Conservation (phyloP, 2,113 vertebrate species). For the Spermophilus dauricus region DNA sequence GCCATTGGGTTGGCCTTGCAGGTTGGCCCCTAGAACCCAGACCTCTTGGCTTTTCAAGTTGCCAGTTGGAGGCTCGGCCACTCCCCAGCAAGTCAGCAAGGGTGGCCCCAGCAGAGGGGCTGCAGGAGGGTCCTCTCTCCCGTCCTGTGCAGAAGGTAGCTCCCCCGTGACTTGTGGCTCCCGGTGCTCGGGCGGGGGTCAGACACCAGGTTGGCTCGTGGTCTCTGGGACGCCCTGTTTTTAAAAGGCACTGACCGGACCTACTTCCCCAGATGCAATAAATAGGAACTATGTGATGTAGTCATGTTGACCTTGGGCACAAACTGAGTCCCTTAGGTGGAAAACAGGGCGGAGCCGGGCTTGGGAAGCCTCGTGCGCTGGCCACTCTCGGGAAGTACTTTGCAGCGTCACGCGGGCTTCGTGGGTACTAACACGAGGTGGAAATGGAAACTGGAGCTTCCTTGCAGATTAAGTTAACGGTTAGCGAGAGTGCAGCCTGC, state of each 20-base stretch:
- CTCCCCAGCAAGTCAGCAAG: background rate
- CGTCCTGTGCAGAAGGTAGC: too few species aligned
- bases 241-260: background rate
- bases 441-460: constrained; percentile 81
- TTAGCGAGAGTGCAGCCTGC: constrained; percentile 74
- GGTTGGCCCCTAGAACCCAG: background rate
- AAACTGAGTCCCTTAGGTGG: constrained; percentile 48
- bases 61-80: background rate
- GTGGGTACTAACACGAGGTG: constrained; percentile 57
- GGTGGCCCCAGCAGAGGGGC: too few species aligned
- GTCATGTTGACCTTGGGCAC: constrained; percentile 62
- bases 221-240: background rate
- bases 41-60: background rate
- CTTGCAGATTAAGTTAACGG: constrained; percentile 83
- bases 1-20: background rate
- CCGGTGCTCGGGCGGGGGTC: background rate
- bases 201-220: too few species aligned
- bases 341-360: constrained; percentile 1
- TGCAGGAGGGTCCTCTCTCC: background rate
- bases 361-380: constrained; percentile 18
- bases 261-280: constrained; percentile 79
- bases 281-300: constrained; percentile 72
- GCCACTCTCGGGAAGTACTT: constrained; percentile 72
- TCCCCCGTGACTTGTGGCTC: too few species aligned
- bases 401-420: constrained; percentile 64